phyloP scores from a whole-genome alignment of 2,113 vertebrate species.

The Leuciscus idus region DNA sequence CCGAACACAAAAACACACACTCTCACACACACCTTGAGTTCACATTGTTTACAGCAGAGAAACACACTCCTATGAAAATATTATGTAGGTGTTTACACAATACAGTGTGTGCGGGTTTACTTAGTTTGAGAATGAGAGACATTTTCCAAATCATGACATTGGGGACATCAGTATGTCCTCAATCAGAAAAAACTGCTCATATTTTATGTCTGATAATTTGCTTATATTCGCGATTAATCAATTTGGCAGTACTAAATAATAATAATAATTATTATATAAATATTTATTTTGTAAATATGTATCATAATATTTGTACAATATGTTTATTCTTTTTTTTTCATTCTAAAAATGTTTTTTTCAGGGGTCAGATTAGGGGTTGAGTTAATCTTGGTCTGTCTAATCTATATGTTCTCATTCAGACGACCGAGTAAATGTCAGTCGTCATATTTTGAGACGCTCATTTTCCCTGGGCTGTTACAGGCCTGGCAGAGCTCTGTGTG shows the following conservation, averaged over 20 bases:
- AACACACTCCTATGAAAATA: neutral
- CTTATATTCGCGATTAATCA: neutral
- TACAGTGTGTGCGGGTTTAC: conserved; percentile 15
- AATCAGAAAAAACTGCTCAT: neutral
- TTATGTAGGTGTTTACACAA: conserved; percentile 12
- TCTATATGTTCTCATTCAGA: neutral
- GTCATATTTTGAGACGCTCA: neutral
- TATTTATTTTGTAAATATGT: too few relatives aligned
- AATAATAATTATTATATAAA: too few relatives aligned
- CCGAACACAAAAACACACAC: neutral
- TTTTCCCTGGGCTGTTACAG: neutral
- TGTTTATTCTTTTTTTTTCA: neutral
- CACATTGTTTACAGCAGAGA: conserved; percentile 10
- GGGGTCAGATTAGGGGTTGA: too few relatives aligned
- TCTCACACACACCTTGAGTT: neutral
- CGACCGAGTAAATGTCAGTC: neutral
- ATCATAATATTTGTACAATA: too few relatives aligned
- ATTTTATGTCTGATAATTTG: neutral
- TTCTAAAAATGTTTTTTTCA: neutral
- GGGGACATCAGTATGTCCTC: neutral
- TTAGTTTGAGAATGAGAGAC: neutral
- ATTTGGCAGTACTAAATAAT: too few relatives aligned
- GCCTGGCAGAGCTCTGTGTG: neutral
- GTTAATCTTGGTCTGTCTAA: neutral
- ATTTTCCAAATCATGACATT: neutral